phyloP scores from a whole-genome alignment of 2,113 vertebrate genomes.

The Microcebus ravelobensis region DNA sequence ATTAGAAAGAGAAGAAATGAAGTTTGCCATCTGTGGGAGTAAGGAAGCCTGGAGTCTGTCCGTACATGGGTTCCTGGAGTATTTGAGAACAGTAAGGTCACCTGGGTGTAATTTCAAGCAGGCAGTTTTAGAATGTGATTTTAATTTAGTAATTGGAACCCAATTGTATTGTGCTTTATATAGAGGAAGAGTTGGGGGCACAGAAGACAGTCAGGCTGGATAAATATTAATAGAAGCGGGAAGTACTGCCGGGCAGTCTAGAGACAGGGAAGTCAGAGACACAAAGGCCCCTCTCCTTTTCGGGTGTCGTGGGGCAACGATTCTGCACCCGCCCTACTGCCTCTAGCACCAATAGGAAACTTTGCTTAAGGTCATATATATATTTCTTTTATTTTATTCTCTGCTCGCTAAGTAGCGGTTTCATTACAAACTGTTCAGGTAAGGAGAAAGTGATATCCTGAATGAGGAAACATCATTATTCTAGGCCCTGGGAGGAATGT shows the following conservation, averaged over 20 bases:
- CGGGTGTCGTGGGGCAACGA: background rate
- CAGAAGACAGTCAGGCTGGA: background rate
- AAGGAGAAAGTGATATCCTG: background rate
- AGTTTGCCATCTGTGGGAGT: background rate
- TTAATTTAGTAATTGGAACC: constrained; percentile 56
- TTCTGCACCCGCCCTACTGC: no score
- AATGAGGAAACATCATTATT: background rate
- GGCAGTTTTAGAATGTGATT: constrained; percentile 58
- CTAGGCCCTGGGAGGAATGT: background rate
- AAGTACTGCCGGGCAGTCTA: background rate
- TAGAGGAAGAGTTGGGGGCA: background rate
- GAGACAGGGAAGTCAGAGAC: background rate
- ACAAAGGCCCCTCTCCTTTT: background rate
- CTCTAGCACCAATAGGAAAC: background rate
- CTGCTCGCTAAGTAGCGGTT: background rate
- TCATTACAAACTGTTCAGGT: background rate
- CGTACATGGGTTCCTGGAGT: constrained; percentile 6
- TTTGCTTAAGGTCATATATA: background rate
- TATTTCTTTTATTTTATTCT: background rate
- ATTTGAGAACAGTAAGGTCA: constrained; percentile 10
- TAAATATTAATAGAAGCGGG: background rate
- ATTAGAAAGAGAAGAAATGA: background rate
- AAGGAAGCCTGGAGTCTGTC: background rate
- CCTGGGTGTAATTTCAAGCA: constrained; percentile 64
- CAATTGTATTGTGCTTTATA: background rate